Base-by-base conservation (phyloP, 1,140 invertebrate species). In the Matsumurasca onukii region DNA sequence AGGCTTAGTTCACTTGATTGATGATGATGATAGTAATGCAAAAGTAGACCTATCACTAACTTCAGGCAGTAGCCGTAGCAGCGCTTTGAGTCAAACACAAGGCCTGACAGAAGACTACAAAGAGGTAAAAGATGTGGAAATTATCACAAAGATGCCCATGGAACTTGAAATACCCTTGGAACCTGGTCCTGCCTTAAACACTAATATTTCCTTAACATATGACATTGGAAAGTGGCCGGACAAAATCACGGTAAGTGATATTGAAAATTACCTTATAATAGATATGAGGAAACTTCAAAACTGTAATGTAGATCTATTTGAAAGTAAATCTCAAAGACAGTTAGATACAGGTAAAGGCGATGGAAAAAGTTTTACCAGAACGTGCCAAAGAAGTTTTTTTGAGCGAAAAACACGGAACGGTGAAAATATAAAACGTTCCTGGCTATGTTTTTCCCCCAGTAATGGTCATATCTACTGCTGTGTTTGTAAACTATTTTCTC, bases 391-490 rank as follows among this genome's bases (percentile, higher is more conserved):
- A 48, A 27, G 29, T 64, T 27, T 68, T n/a, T 59, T 72, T 63
- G 39, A 51, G 51, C 49, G 69, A 25, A 62, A 59, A 59, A 62
- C 5, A 15, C 51, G 13, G 71, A 72, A n/a, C 48, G 49, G 59
- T 30, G 67, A 72, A 71, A 31, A 25, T 30, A 57, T 72, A 29
- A 68, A 72, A 61, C 57, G 69, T 31, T 59, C 48, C 31, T 71
- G 34, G 69, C 52, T 71, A 55, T 71, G 69, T 27, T 31, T 72
- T 57, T 71, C 69, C 27, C 69, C 69, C 22, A 51, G 27, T 13
- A 51, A 24, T 66, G 68, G 63, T n/a, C 67, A 67, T 29, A 39
- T 69, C 31, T 72, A 71, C 52, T 72, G 71, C 24, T 72, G 48
- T 67, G 69, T 71, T 5, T 71, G 69, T 52, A 67, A 67, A 67